Evolutionary conservation across 2,888 invertebrate genomes (phyloP), one percentile per base, ranked within the genome.

Genomic region (Xylota segnis): DNA sequence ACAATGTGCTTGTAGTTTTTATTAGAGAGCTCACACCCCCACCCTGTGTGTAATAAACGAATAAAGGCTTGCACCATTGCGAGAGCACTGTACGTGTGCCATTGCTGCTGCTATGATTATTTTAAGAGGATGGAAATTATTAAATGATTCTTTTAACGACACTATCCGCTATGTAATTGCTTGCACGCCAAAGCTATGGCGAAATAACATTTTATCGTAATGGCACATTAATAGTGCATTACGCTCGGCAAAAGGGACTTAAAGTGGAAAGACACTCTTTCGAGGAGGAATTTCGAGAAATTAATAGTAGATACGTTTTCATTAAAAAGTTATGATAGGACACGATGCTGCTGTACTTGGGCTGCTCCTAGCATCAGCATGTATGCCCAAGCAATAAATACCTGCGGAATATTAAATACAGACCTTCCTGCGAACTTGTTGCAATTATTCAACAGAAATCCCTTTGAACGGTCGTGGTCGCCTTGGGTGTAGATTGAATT

Each of bases 61-160:
- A 12, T 50, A 27, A 34, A 40, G 14, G 14, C 10, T 65, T 66
- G 58, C 76, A 58, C 7, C 52, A 54, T 43, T 56, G 40, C 16
- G 50, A 9, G 23, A 23, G 23, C 3, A 23, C 23, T 23, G 34
- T 23, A 16, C 37, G 18, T 29, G 16, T 23, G 18, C 50, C 16
- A 52, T 47, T 77, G 58, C 65, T 66, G 37, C 32, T 14, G 23
- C 66, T 47, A 40, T 43, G 65, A 68, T 66, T 68, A 56, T 78
- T 74, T 68, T 59, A 74, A 83, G 56, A 61, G 83, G 45, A 78
- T 68, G 72, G 59, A 68, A 61, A 78, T 83, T 83, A 74, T 83
- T 77, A 78, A 78, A 78, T 78, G 68, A 78, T 63, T 71, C 82
- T 82, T 78, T 83, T 68, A 83, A 83, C 72, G 72, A 68, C 68